These are phyloP conservation scores for Chrysopa pallens DNA, from an alignment of 1,140 invertebrate genomes.

Conservation along the genomic window DNA sequence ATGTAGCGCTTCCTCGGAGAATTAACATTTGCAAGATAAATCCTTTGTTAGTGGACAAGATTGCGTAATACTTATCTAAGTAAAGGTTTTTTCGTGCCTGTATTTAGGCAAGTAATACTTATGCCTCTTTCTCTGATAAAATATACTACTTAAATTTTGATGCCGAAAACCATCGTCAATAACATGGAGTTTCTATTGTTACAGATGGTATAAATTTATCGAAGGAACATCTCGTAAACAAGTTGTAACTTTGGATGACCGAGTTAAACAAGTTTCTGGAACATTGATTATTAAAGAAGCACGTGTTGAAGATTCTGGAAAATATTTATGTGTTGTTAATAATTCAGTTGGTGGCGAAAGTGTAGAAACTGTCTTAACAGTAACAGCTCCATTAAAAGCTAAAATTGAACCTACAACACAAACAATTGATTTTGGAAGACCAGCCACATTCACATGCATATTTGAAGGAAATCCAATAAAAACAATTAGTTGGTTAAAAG, in stretches of 20 bases:
- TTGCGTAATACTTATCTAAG: constrained; percentile 36
- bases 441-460: constrained; percentile 76
- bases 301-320: constrained; percentile 79
- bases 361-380: constrained; percentile 79
- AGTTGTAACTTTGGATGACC: constrained; percentile 65
- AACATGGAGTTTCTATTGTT: constrained; percentile 30
- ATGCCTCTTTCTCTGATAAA: too few relatives aligned
- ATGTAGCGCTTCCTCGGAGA: constrained; percentile 23
- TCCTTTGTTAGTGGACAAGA: constrained; percentile 19
- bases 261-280: constrained; percentile 84
- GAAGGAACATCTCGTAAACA: constrained; percentile 68
- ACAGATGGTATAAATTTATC: constrained; percentile 86
- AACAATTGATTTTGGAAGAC: constrained; percentile 80
- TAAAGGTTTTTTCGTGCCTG: constrained; percentile 42
- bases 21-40: constrained; percentile 25
- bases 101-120: constrained; percentile 26
- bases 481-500: constrained; percentile 81
- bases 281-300: constrained; percentile 83
- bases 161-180: neutral
- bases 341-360: constrained; percentile 86
- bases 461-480: constrained; percentile 63
- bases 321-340: constrained; percentile 85
- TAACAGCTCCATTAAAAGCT: constrained; percentile 74
- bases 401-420: constrained; percentile 78
- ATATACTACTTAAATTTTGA: too few relatives aligned